phyloP scores from a whole-genome alignment of 2,113 vertebrate species.

The Saccopteryx bilineata region DNA sequence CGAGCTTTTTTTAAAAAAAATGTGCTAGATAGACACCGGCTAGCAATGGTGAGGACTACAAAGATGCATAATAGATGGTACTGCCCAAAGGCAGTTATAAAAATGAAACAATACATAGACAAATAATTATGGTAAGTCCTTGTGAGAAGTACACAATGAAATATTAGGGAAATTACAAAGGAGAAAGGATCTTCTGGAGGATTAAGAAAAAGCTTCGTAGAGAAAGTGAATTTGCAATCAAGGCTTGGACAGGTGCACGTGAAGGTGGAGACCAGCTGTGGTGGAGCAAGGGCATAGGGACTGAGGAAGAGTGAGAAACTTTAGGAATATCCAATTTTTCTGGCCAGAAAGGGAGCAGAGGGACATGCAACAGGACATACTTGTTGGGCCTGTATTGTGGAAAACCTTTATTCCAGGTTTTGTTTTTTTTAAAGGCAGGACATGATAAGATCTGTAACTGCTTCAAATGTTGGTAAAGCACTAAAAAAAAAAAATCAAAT shows the following conservation, averaged over 20 bases:
- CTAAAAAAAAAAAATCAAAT: neutral
- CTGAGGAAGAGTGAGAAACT: neutral
- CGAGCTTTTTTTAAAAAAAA: neutral
- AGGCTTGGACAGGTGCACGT: neutral
- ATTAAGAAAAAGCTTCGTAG: neutral
- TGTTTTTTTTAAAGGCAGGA: neutral
- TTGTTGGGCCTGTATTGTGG: neutral
- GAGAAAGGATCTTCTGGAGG: neutral
- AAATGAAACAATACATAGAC: neutral
- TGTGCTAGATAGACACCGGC: neutral
- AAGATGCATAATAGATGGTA: neutral
- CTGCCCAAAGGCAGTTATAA: neutral
- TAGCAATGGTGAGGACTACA: neutral
- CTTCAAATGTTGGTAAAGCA: slow-evolving; percentile 3
- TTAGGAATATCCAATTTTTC: too few species aligned
- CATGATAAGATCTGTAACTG: neutral
- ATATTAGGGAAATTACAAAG: neutral
- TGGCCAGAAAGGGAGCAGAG: neutral
- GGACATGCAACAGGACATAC: neutral
- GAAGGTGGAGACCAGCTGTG: neutral
- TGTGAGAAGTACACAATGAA: neutral
- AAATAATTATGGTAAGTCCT: neutral
- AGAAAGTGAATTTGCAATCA: neutral
- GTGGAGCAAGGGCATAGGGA: neutral
- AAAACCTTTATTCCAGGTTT: neutral